Conservation (phyloP, 53 echinoderm and acorn worm genomes). For the Holothuria scabra region DNA sequence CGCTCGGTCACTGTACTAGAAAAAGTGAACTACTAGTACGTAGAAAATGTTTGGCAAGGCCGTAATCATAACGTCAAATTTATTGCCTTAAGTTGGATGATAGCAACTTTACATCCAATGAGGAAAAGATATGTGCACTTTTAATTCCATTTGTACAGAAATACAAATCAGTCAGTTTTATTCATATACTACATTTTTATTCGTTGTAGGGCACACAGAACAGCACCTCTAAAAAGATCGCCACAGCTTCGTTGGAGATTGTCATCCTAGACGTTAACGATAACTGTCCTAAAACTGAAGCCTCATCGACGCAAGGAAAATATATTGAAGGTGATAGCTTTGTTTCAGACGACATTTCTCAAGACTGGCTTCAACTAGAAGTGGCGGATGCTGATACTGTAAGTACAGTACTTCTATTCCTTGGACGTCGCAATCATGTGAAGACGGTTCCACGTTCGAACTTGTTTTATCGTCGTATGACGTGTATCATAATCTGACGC, state of each 20-base stretch:
- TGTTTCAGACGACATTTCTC: background rate
- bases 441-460: too few species aligned
- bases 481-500: too few species aligned
- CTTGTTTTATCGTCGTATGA: too few species aligned
- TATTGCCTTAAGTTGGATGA: too few species aligned
- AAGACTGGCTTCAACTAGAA: background rate
- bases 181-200: background rate
- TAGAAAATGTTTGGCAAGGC: too few species aligned
- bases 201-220: background rate
- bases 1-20: too few species aligned
- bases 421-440: too few species aligned
- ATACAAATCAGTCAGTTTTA: background rate
- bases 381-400: background rate
- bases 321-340: constrained; percentile 12
- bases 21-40: too few species aligned
- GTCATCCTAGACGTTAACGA: constrained; percentile 4
- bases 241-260: background rate
- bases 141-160: too few species aligned
- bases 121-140: too few species aligned
- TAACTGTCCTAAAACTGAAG: background rate
- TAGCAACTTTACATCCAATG: too few species aligned
- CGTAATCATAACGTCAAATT: too few species aligned
- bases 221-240: background rate
- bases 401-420: background rate
- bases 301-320: background rate